These are phyloP conservation scores for Sebastes diploproa DNA, from an alignment of 2,797 vertebrate species.

Conservation along the genomic window DNA sequence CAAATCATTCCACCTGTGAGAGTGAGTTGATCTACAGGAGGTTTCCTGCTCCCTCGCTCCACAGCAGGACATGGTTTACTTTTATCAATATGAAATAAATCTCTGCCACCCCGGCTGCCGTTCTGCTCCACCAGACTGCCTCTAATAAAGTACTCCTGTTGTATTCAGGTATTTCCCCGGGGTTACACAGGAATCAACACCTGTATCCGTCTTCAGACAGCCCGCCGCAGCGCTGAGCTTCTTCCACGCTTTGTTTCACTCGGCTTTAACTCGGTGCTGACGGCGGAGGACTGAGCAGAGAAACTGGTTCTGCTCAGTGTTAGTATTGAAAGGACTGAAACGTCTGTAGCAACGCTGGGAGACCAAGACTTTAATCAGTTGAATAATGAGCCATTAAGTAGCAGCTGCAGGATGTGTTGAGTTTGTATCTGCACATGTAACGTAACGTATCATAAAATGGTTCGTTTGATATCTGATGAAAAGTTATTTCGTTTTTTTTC, in stretches of 20 bases:
- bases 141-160: conserved; percentile 19
- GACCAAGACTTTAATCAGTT: neutral
- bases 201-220: neutral
- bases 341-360: too few relatives aligned
- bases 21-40: neutral
- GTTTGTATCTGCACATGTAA: too few relatives aligned
- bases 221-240: too few relatives aligned
- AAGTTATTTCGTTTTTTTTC: too few relatives aligned
- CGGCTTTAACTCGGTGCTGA: neutral
- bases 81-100: neutral
- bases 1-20: neutral
- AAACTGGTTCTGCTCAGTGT: neutral
- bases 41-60: neutral
- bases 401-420: neutral
- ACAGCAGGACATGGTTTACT: neutral
- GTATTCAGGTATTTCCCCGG: conserved; percentile 19
- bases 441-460: too few relatives aligned
- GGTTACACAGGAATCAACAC: neutral
- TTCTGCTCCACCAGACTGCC: neutral
- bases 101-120: neutral
- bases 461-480: too few relatives aligned
- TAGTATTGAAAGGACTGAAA: neutral
- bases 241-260: neutral
- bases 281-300: neutral
- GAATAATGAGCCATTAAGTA: neutral